phyloP scores from a whole-genome alignment of 1,140 invertebrate species.

The Musca vetustissima region DNA sequence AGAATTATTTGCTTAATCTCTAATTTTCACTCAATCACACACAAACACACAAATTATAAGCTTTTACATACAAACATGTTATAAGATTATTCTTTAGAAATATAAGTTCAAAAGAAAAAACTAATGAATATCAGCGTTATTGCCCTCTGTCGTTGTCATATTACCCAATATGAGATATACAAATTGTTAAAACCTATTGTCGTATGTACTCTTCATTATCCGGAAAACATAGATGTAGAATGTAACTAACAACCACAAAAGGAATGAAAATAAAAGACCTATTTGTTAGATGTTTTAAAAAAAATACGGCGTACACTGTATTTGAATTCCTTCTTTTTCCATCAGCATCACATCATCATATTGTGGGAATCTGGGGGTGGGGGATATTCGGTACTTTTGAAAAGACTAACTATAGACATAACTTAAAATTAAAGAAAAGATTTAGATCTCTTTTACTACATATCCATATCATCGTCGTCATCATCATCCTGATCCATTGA shows the following conservation, averaged over 20 bases:
- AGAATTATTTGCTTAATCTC: too few relatives aligned
- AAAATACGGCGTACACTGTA: not conserved
- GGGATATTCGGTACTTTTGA: too few relatives aligned
- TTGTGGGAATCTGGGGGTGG: too few relatives aligned
- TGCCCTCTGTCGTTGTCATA: too few relatives aligned
- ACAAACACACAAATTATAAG: too few relatives aligned
- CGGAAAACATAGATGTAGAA: not conserved
- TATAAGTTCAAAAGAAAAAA: too few relatives aligned
- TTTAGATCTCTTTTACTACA: not conserved
- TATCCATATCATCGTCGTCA: slow-evolving; percentile 29
- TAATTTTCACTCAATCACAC: too few relatives aligned
- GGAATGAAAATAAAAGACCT: slow-evolving; percentile 8
- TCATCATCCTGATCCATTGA: slow-evolving; percentile 29
- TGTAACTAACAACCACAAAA: too few relatives aligned
- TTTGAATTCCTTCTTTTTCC: slow-evolving; percentile 1
- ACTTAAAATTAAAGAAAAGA: not conserved
- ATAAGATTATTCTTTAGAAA: too few relatives aligned
- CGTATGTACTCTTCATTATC: slow-evolving; percentile 9
- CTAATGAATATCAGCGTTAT: too few relatives aligned
- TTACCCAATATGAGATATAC: too few relatives aligned
- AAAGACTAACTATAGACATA: not conserved
- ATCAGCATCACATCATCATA: not conserved
- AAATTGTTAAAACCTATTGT: slow-evolving; percentile 15
- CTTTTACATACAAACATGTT: too few relatives aligned
- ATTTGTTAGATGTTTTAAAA: slow-evolving; percentile 22